phyloP scores from a whole-genome alignment of 2,113 vertebrate genomes.

The Ursus arctos region DNA sequence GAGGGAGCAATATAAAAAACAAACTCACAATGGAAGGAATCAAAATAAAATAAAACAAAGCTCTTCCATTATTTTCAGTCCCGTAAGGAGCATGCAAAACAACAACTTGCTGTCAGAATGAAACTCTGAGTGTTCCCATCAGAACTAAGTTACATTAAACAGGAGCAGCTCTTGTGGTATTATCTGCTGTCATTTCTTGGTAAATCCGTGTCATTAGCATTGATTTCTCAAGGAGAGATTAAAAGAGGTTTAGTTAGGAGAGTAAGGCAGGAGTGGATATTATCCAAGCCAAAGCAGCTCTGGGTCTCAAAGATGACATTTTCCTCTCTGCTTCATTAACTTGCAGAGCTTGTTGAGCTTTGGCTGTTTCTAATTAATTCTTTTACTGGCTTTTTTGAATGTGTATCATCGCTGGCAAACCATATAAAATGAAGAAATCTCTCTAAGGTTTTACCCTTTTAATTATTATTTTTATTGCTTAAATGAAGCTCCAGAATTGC shows the following conservation, averaged over 20 bases:
- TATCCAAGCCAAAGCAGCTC: constrained; percentile 86
- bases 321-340: constrained; percentile 91
- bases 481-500: constrained; percentile 91
- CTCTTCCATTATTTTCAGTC: constrained; percentile 61
- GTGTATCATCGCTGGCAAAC: constrained; percentile 90
- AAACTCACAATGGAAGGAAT: constrained; percentile 64
- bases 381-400: constrained; percentile 90
- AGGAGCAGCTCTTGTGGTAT: constrained; percentile 78
- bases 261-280: constrained; percentile 87
- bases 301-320: constrained; percentile 91
- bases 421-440: constrained; percentile 91
- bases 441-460: constrained; percentile 93
- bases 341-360: constrained; percentile 91
- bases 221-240: constrained; percentile 88
- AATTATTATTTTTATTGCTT: constrained; percentile 94
- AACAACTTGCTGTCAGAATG: constrained; percentile 70
- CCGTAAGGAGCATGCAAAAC: constrained; percentile 62
- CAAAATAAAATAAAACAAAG: constrained; percentile 74
- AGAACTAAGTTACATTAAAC: constrained; percentile 83
- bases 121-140: constrained; percentile 67
- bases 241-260: constrained; percentile 89
- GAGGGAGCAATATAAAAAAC: constrained; percentile 63
- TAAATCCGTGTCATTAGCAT: constrained; percentile 89
- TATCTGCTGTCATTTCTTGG: constrained; percentile 87
- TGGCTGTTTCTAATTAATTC: constrained; percentile 92